Evolutionary conservation across 2,888 invertebrate genomes (phyloP).

Genomic region (Nemurella pictetii): DNA sequence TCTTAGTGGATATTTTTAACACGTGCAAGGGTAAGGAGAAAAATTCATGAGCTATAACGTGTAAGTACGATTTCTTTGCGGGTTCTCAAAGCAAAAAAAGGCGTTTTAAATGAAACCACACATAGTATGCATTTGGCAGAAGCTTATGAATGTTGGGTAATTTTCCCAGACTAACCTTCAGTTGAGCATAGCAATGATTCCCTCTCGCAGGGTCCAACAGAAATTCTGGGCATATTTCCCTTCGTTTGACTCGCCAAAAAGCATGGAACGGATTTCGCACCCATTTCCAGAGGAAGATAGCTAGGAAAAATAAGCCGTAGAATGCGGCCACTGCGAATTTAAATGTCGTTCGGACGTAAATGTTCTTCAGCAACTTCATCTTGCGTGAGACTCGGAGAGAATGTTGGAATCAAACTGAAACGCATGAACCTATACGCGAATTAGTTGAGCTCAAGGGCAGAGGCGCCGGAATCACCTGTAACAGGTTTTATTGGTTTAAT

Average conservation of each 20-base stretch:
- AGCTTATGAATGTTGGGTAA: no score
- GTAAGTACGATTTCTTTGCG: no score
- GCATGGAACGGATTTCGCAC: slow-evolving; percentile 40
- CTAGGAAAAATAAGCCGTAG: not conserved
- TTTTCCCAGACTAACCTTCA: slow-evolving; percentile 55
- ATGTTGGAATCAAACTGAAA: not conserved
- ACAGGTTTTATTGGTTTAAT: not conserved
- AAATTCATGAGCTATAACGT: no score
- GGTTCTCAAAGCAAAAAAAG: no score
- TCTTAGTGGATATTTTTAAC: no score
- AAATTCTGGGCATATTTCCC: slow-evolving; percentile 55
- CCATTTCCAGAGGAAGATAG: not conserved
- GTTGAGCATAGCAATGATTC: slow-evolving; percentile 58
- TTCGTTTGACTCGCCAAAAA: slow-evolving; percentile 51
- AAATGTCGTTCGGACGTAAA: slow-evolving; percentile 2
- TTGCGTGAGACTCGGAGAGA: not conserved
- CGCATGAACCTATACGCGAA: not conserved
- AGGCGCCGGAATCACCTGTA: not conserved
- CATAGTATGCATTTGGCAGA: no score
- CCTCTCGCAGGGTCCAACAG: slow-evolving; percentile 58
- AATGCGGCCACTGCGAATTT: not conserved
- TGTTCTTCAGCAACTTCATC: slow-evolving; percentile 19
- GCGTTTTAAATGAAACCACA: no score
- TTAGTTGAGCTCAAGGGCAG: not conserved
- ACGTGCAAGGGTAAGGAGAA: no score